Evolutionary conservation across 2,797 vertebrate species (phyloP).

Genomic region (Echeneis naucrates): DNA sequence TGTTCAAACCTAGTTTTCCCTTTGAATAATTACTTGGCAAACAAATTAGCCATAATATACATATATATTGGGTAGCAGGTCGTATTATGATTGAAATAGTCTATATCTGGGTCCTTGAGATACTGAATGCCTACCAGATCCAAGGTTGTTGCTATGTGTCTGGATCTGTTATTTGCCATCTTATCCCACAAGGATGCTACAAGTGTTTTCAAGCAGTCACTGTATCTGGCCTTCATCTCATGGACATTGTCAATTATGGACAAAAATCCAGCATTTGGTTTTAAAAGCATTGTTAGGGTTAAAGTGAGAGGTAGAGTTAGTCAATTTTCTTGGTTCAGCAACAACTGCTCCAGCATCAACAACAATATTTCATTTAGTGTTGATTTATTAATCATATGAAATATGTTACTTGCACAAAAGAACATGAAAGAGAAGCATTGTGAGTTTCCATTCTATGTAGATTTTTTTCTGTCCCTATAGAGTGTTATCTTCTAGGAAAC

Average conservation of each 20-base stretch:
- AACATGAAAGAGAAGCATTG: neutral
- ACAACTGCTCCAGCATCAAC: too few species aligned
- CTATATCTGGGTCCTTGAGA: neutral
- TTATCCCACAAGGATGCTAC: neutral
- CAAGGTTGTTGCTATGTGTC: neutral
- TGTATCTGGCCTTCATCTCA: neutral
- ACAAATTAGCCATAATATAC: too few species aligned
- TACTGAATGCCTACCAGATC: neutral
- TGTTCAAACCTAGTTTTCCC: neutral
- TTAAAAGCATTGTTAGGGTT: too few species aligned
- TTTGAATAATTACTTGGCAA: neutral
- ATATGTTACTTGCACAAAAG: neutral
- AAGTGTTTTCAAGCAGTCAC: neutral
- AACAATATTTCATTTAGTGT: too few species aligned
- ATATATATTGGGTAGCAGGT: neutral
- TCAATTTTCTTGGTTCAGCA: too few species aligned
- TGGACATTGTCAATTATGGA: too few species aligned
- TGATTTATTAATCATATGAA: neutral
- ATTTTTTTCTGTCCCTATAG: neutral
- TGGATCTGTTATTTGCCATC: neutral
- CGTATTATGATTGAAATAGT: neutral
- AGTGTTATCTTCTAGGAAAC: constrained; percentile 21
- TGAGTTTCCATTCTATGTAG: neutral
- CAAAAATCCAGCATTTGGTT: too few species aligned
- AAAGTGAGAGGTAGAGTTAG: too few species aligned